Percentiles rank a stretch among this genome's conserved stretches.
Evolutionary conservation across 2,888 invertebrate species (phyloP).

Genomic region (Drosophila borborema): DNA sequence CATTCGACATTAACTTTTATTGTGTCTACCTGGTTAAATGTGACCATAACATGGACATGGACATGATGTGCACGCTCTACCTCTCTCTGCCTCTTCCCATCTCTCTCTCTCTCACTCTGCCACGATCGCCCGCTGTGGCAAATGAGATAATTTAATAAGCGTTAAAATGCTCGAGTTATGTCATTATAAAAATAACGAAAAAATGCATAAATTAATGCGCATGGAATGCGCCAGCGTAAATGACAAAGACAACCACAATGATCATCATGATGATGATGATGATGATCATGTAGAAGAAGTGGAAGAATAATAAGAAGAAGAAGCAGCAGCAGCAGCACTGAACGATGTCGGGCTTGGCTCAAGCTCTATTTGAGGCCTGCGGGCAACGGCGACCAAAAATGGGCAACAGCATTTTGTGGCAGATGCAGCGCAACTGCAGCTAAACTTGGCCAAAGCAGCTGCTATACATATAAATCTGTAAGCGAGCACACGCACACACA

Average conservation of each 20-base stretch:
- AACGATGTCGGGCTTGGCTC: conserved; percentile 6
- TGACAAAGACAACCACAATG: neutral
- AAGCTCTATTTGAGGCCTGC: conserved; percentile 18
- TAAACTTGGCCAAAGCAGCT: conserved; percentile 37
- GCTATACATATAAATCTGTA: conserved; percentile 10
- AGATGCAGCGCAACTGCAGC: conserved; percentile 36
- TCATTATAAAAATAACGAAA: conserved; percentile 81
- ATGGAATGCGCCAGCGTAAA: conserved; percentile 20
- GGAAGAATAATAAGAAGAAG: neutral
- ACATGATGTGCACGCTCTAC: neutral
- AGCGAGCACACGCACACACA: neutral
- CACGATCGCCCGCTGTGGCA: conserved; percentile 76
- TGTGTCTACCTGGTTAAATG: conserved; percentile 64
- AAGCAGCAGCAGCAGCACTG: neutral
- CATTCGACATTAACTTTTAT: conserved; percentile 70
- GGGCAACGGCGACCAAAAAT: conserved; percentile 68
- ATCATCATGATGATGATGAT: neutral
- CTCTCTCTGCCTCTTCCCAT: neutral
- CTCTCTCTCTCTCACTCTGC: neutral
- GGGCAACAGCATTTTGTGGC: conserved; percentile 69
- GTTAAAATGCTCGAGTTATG: conserved; percentile 85
- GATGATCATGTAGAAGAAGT: neutral
- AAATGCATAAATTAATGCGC: conserved; percentile 74
- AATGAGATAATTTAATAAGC: conserved; percentile 85
- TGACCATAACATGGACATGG: conserved; percentile 9